Percentiles rank a stretch among this genome's conserved stretches.
Evolutionary conservation across 2,113 vertebrate genomes (phyloP).

Genomic region (Melanostigma gelatinosum): DNA sequence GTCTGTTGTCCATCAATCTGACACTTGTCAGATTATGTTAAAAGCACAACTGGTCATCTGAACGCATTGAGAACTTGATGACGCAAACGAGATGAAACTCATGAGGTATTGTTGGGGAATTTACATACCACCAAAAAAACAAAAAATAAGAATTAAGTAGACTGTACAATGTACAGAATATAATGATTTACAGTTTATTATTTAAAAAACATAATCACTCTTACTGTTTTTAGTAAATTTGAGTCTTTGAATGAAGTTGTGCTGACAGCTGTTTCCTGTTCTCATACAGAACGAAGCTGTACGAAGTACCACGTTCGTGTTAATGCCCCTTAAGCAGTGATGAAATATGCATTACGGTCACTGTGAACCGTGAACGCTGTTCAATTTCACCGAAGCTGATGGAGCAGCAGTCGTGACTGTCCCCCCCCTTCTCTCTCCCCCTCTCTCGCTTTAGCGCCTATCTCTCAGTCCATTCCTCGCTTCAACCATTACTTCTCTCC

Average conservation of each 20-base stretch:
- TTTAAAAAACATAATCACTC: conserved; percentile 8
- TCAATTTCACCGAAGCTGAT: conserved; percentile 58
- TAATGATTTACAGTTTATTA: neutral
- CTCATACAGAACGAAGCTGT: conserved; percentile 24
- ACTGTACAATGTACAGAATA: conserved; percentile 5
- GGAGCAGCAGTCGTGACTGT: conserved; percentile 63
- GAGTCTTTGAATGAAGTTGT: conserved; percentile 7
- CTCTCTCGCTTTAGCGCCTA: neutral
- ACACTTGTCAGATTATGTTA: neutral
- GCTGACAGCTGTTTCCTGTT: conserved; percentile 40
- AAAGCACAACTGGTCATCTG: conserved; percentile 1
- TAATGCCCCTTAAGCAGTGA: conserved; percentile 58
- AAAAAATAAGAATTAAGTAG: neutral
- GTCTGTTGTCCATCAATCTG: neutral
- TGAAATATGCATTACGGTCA: conserved; percentile 70
- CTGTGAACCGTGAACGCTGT: conserved; percentile 54
- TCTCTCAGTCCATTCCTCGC: conserved; percentile 29
- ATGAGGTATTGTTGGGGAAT: neutral
- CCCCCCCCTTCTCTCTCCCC: neutral
- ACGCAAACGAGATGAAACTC: neutral
- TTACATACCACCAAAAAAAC: neutral
- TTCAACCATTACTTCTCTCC: conserved; percentile 13
- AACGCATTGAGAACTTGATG: neutral
- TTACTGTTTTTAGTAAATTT: neutral
- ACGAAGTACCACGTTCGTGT: conserved; percentile 34